These are phyloP conservation scores for Pachyrhynchus sulphureomaculatus DNA, from an alignment of 1,140 invertebrate species.

Conservation along the genomic window DNA sequence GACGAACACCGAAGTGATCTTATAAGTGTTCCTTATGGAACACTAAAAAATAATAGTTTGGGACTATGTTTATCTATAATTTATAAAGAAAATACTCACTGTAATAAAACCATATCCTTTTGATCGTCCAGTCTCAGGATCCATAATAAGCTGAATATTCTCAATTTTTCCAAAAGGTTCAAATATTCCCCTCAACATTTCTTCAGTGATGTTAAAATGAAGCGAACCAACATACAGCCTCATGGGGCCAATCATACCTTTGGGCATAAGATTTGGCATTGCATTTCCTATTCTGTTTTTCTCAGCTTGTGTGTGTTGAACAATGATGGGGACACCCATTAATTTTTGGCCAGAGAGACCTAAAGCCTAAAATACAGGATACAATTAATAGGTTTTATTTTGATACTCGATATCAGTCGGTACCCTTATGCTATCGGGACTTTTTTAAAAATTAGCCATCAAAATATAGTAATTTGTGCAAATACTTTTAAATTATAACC, in stretches of 20 bases:
- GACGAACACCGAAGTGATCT: too few species aligned
- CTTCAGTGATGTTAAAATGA: constrained; percentile 99
- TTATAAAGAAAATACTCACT: constrained; percentile 65
- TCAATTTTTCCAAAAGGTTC: constrained; percentile 99
- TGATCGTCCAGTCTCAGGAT: constrained; percentile 91
- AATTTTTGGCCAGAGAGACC: constrained; percentile 95
- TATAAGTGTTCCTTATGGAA: too few species aligned
- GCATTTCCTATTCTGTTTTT: constrained; percentile 93
- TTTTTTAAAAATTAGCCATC: constrained; percentile 24
- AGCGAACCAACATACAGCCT: constrained; percentile 95
- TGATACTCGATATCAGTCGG: background rate
- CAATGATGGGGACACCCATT: constrained; percentile 96
- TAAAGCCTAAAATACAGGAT: constrained; percentile 72
- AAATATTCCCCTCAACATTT: constrained; percentile 98
- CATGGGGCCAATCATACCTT: constrained; percentile 86
- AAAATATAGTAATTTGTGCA: too few species aligned
- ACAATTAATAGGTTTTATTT: background rate
- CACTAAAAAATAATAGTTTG: too few species aligned
- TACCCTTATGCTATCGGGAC: background rate
- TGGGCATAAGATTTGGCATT: constrained; percentile 78
- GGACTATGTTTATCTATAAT: too few species aligned
- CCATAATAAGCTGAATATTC: constrained; percentile 93
- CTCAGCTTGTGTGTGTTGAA: constrained; percentile 98
- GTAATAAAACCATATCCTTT: constrained; percentile 98
- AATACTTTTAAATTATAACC: too few species aligned